A percentile compares a stretch with the other conserved stretches of the same genome.
These are phyloP conservation scores for Microctonus brassicae DNA, from an alignment of 2,888 invertebrate genomes.

Conservation along the genomic window DNA sequence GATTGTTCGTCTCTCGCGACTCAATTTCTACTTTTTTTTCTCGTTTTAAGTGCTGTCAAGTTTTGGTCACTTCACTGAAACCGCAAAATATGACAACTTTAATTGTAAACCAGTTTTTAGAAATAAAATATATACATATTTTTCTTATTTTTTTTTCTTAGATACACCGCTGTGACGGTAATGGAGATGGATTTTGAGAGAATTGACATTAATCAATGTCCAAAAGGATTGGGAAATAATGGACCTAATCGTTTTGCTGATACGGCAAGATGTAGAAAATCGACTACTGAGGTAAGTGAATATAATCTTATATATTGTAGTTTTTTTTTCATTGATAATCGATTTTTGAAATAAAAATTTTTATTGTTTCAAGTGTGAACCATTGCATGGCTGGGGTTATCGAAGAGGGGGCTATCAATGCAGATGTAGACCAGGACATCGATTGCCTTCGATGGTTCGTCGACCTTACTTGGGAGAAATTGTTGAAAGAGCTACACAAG, in stretches of 20 bases:
- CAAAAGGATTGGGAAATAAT: constrained; percentile 87
- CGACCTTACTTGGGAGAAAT: constrained; percentile 95
- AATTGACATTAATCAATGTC: constrained; percentile 98
- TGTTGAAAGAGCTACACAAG: constrained; percentile 91
- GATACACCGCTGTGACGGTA: constrained; percentile 92
- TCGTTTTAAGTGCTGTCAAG: constrained; percentile 11
- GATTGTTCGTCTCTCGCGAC: constrained; percentile 26
- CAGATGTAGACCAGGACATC: constrained; percentile 89
- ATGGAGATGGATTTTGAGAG: constrained; percentile 97
- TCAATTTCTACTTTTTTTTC: constrained; percentile 15
- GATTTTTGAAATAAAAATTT: not conserved
- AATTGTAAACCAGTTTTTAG: not conserved
- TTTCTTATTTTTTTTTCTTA: constrained; percentile 58
- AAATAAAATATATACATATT: not conserved
- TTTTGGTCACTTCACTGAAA: constrained; percentile 20
- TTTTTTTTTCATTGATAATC: not conserved
- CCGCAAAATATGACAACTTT: constrained; percentile 9
- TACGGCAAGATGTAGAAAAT: constrained; percentile 91
- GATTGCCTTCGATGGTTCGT: constrained; percentile 88
- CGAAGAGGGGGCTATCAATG: constrained; percentile 96
- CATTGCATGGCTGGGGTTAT: constrained; percentile 95
- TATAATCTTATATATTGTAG: not conserved
- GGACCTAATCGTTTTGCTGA: constrained; percentile 90
- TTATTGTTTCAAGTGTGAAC: constrained; percentile 84
- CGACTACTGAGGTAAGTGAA: constrained; percentile 83